phyloP scores from a whole-genome alignment of 2,113 vertebrate species.

The Anolis carolinensis region DNA sequence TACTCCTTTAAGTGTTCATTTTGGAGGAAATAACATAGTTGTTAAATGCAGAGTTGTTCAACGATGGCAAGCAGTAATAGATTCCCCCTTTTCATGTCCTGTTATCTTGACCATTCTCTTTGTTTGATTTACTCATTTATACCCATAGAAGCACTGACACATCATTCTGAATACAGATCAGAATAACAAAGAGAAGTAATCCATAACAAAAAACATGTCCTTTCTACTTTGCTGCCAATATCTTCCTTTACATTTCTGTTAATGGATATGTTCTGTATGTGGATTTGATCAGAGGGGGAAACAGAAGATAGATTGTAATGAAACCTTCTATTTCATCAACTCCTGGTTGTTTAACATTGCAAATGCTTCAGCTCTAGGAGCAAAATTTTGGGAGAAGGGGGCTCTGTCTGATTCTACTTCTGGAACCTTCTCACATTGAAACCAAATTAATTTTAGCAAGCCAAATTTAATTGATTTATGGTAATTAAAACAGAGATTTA shows the following conservation, averaged over 20 bases:
- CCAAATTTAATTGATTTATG: neutral
- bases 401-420: neutral
- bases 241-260: neutral
- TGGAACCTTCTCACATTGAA: neutral
- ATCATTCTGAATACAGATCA: constrained; percentile 5
- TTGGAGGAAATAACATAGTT: constrained; percentile 1
- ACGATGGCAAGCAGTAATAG: neutral
- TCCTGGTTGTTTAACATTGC: neutral
- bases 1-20: neutral
- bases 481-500: neutral
- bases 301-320: neutral
- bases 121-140: constrained; percentile 23
- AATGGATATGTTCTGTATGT: neutral
- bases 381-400: neutral
- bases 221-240: neutral
- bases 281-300: neutral
- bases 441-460: neutral
- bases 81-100: constrained; percentile 5
- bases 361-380: neutral
- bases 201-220: neutral
- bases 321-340: neutral
- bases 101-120: constrained; percentile 12
- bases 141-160: neutral
- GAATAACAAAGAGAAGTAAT: neutral
- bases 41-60: constrained; percentile 24